These are phyloP conservation scores for Microctenopoma lineatum DNA, from an alignment of 2,797 vertebrate genomes.

Conservation along the genomic window DNA sequence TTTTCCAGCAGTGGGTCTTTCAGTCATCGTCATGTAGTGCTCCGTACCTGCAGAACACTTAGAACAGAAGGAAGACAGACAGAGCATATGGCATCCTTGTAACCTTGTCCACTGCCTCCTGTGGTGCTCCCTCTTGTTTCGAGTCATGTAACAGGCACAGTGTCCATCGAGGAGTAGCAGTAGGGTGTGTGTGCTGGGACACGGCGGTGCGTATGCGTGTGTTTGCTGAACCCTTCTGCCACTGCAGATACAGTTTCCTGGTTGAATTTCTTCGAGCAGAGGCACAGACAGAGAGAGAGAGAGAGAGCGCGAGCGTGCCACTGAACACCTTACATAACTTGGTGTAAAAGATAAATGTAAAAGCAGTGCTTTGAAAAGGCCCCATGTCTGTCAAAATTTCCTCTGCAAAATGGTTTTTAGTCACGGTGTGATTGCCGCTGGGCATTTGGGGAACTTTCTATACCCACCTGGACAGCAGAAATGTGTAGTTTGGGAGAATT, in stretches of 20 bases:
- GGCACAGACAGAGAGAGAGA: constrained; percentile 11
- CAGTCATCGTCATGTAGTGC: constrained; percentile 28
- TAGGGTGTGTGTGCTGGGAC: constrained; percentile 58
- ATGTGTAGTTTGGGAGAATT: constrained; percentile 32
- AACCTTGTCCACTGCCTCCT: constrained; percentile 89
- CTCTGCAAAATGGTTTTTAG: constrained; percentile 66
- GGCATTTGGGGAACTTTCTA: constrained; percentile 52
- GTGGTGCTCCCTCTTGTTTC: constrained; percentile 85
- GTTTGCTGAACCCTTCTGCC: constrained; percentile 57
- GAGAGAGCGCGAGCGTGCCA: constrained; percentile 12
- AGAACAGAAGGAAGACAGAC: constrained; percentile 21
- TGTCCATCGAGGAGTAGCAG: constrained; percentile 88
- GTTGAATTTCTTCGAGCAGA: constrained; percentile 42
- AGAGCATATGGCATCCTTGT: constrained; percentile 46
- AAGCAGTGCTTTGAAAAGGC: constrained; percentile 61
- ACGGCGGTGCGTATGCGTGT: constrained; percentile 29
- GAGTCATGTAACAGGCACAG: constrained; percentile 85
- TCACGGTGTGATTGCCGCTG: constrained; percentile 51
- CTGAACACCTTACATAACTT: constrained; percentile 65
- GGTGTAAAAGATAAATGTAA: constrained; percentile 57
- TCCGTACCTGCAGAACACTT: constrained; percentile 18
- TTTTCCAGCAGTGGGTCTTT: constrained; percentile 22
- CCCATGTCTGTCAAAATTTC: constrained; percentile 56
- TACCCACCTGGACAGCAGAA: constrained; percentile 51
- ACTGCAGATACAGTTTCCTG: constrained; percentile 59